phyloP scores from a whole-genome alignment of 92 coral and sea anemone genomes.

The Epizoanthus rinbou region DNA sequence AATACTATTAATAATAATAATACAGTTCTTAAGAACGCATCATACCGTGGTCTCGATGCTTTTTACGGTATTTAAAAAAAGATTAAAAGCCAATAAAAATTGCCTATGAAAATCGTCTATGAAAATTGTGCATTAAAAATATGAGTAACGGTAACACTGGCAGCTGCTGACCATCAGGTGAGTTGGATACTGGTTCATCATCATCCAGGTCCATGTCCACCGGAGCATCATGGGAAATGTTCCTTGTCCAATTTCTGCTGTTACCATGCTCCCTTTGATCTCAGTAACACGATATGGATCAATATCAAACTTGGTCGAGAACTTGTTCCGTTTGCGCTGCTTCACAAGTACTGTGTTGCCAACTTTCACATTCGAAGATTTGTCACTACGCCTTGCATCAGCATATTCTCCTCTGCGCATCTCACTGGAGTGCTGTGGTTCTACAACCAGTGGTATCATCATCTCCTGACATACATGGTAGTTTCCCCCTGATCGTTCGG shows the following conservation, averaged over 20 bases:
- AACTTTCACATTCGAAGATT: slow-evolving; percentile 8
- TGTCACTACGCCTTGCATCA: neutral
- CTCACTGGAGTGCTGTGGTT: neutral
- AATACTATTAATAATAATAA: too few species aligned
- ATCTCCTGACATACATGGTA: slow-evolving; percentile 7
- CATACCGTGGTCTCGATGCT: too few species aligned
- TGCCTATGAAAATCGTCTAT: too few species aligned
- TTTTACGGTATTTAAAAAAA: too few species aligned
- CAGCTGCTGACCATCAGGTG: too few species aligned
- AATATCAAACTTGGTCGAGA: slow-evolving; percentile 19
- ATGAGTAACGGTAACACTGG: too few species aligned
- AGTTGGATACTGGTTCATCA: too few species aligned
- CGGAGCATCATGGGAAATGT: neutral
- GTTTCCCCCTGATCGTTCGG: slow-evolving; percentile 21
- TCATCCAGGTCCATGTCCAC: too few species aligned
- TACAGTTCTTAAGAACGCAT: too few species aligned
- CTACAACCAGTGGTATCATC: neutral
- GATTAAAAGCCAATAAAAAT: too few species aligned
- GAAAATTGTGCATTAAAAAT: too few species aligned
- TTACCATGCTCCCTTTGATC: slow-evolving; percentile 10
- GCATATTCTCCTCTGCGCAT: slow-evolving; percentile 1
- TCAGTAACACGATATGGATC: neutral
- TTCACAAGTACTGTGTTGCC: slow-evolving; percentile 37
- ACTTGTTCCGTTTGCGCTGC: slow-evolving; percentile 17
- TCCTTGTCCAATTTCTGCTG: slow-evolving; percentile 23